Base-by-base conservation (phyloP, 2,888 invertebrate genomes). In the Scaeva pyrastri region DNA sequence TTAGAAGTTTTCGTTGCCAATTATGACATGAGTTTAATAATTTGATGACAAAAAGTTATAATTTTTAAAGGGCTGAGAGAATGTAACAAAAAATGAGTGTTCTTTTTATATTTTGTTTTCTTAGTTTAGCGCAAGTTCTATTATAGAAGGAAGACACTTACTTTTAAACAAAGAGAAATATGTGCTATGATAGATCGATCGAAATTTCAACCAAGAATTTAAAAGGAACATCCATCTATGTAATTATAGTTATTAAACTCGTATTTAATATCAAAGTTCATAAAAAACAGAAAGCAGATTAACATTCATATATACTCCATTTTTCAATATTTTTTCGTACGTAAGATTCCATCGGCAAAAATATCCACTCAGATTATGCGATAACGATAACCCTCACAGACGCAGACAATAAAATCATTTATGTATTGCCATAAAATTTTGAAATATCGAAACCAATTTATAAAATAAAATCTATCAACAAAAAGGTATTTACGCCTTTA, bases 1-100 rank as follows among this genome's bases (percentile, higher is more conserved):
- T 85, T 76, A 85, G 81, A 85, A 85, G 21, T 85, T 80, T 75
- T 66, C 56, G 66, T 60, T 84, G 58, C 52, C 79, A 79, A 83
- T 74, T 70, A 83, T 68, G 36, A 68, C 21, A 52, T 21, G n/a
- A 39, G 21, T 68, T 39, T n/a, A 5, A 50, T 36, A 68, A 8
- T 68, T 68, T 39, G 10, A 39, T 50, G 2, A 52, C 12, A 36
- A 19, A 19, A 50, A 23, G 1, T 7, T 31, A 14, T 11, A 58
- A 2, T 11, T 10, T 58, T n/a, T 21, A 11, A 39, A 41, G 14
- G 23, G 23, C 12, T 21, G 21, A 21, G 41, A 2, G 7, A 21
- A 21, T 21, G 21, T 21, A 1, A 21, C 21, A 21, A 12, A 19
- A 21, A 19, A 21, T 50, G 5, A 12, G 50, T 43, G n/a, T 43